Conservation (phyloP, 2,888 invertebrate genomes). For the Chrysomela aeneicollis region DNA sequence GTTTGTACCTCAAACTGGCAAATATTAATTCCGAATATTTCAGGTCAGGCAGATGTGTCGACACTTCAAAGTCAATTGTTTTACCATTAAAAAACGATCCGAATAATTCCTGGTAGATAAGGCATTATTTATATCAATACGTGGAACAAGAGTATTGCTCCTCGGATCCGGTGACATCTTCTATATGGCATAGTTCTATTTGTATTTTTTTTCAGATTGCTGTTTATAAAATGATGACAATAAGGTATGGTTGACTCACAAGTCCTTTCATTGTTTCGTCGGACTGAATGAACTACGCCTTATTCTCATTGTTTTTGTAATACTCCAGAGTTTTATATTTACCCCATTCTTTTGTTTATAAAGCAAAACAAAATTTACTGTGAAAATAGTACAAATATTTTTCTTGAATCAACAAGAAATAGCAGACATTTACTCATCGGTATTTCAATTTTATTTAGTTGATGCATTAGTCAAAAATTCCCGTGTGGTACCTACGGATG, state of each 20-base stretch:
- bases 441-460: too few relatives aligned
- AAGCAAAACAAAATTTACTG: background rate
- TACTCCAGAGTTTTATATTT: too few relatives aligned
- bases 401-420: background rate
- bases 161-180: conserved; percentile 48
- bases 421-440: background rate
- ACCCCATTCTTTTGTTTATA: too few relatives aligned
- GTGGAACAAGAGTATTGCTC: conserved; percentile 57
- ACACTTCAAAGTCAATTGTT: conserved; percentile 91
- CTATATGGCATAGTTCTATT: conserved; percentile 6
- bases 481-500: too few relatives aligned
- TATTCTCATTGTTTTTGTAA: too few relatives aligned
- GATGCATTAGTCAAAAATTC: too few relatives aligned
- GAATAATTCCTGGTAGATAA: conserved; percentile 62
- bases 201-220: conserved; percentile 11
- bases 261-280: too few relatives aligned
- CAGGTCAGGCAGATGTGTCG: conserved; percentile 96
- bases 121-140: conserved; percentile 52
- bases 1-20: too few relatives aligned
- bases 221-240: background rate
- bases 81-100: conserved; percentile 64
- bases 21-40: too few relatives aligned
- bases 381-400: background rate
- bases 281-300: too few relatives aligned
- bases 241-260: too few relatives aligned